Base-by-base conservation (phyloP, 2,888 invertebrate species). In the Xanthorhoe designata region DNA sequence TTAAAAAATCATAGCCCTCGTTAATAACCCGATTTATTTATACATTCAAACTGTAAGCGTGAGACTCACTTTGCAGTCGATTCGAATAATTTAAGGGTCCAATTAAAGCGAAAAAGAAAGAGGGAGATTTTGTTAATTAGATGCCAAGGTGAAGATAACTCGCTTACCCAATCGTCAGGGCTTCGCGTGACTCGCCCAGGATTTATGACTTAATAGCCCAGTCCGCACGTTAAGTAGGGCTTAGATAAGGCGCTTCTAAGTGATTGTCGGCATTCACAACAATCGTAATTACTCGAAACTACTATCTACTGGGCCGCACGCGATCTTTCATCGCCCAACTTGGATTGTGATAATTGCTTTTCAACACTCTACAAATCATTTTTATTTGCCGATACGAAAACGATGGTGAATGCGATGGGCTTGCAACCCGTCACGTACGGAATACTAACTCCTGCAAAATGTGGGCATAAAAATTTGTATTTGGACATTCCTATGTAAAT, bases 201-300 rank as follows among this genome's bases (percentile, higher is more conserved):
- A 93, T 92, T 93, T 92, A 93, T 92, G 91, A 91, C 92, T 93
- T 92, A 92, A 93, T 93, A 92, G 91, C 84, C 78, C 81, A 87
- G 88, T 87, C 86, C 82, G 88, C 86, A 86, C 91, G 90, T 90
- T 92, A 92, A 92, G 91, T 91, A 92, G 90, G 88, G 78, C 90
- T 91, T 88, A 92, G 92, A 92, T 92, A 92, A 93, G 92, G 89
- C 85, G 88, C 87, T 86, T 90, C 89, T 93, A 92, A 92, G 92
- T 93, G 92, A 93, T 92, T 92, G 92, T 92, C 92, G 92, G 91
- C 88, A 84, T 88, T 91, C 92, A 91, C 92, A 92, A 92, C 92
- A 92, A 92, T 91, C 89, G 92, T 92, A 93, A 93, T 92, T 92
- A 92, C 90, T 92, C 91, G 83, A 89, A 92, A 91, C 91, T 90